phyloP scores from a whole-genome alignment of 2,113 vertebrate species.

The Austrofundulus limnaeus region DNA sequence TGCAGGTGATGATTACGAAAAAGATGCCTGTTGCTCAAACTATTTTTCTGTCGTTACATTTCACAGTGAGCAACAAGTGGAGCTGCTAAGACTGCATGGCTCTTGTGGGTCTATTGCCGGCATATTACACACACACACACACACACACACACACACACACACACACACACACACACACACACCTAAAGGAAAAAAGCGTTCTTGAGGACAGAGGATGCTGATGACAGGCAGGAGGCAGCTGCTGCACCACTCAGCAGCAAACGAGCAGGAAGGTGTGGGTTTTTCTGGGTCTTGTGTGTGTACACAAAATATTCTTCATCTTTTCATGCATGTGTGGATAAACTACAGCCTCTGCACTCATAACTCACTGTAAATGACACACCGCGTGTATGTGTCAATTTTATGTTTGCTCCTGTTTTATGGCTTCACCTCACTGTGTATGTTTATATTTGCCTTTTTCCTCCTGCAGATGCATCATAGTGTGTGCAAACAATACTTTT shows the following conservation, averaged over 20 bases:
- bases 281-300: neutral
- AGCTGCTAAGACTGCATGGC: conserved; percentile 10
- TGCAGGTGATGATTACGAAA: conserved; percentile 21
- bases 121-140: neutral
- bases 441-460: conserved; percentile 8
- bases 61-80: neutral
- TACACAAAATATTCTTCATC: neutral
- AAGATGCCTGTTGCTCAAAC: conserved; percentile 24
- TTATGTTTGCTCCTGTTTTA: conserved; percentile 19
- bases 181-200: conserved; percentile 17
- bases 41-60: conserved; percentile 14
- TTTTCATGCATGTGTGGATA: neutral
- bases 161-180: conserved; percentile 6
- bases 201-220: conserved; percentile 1
- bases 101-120: neutral
- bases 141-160: conserved; percentile 11
- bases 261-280: neutral
- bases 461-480: conserved; percentile 8
- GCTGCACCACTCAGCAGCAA: conserved; percentile 39
- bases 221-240: conserved; percentile 13
- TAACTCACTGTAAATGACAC: conserved; percentile 8
- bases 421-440: conserved; percentile 7
- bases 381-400: neutral
- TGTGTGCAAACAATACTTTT: conserved; percentile 13
- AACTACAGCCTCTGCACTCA: conserved; percentile 15